These are phyloP conservation scores for Labeo calbasu DNA, from an alignment of 2,797 vertebrate species.

Conservation along the genomic window DNA sequence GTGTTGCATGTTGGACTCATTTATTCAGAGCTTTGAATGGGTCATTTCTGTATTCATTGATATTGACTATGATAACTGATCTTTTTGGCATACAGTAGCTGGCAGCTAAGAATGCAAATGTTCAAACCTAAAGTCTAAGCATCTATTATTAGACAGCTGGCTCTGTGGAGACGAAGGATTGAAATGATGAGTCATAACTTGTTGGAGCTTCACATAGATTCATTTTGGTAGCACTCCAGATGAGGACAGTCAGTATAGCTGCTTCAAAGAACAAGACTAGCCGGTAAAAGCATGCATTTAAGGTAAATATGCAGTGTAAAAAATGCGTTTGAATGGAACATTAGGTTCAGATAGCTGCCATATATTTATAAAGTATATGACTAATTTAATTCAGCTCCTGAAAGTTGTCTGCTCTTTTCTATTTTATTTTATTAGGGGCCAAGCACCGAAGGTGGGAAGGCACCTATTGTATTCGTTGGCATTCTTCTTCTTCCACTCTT, in stretches of 20 bases:
- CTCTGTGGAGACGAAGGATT: not conserved
- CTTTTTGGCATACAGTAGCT: conserved; percentile 30
- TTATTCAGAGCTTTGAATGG: conserved; percentile 28
- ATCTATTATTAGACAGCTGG: conserved; percentile 22
- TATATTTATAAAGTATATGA: not conserved
- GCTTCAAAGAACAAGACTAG: conserved; percentile 6
- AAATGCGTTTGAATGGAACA: not conserved
- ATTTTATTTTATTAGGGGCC: not conserved
- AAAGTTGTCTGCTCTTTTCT: not conserved
- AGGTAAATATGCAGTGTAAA: not conserved
- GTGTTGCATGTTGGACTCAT: conserved; percentile 9
- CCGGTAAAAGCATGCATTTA: not conserved
- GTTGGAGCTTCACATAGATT: conserved; percentile 37
- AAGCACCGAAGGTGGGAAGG: too few species aligned
- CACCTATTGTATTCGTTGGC: too few species aligned
- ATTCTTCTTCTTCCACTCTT: too few species aligned
- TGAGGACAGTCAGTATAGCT: conserved; percentile 7
- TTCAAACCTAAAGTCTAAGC: conserved; percentile 24
- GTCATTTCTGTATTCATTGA: conserved; percentile 31
- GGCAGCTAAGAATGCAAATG: conserved; percentile 24
- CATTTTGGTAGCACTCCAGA: conserved; percentile 30
- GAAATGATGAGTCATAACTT: conserved; percentile 18
- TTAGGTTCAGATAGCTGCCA: not conserved
- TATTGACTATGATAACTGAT: conserved; percentile 12
- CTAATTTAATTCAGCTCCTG: not conserved